These are phyloP conservation scores for Mactromeris polynyma DNA, from an alignment of 2,888 invertebrate species.

Conservation along the genomic window DNA sequence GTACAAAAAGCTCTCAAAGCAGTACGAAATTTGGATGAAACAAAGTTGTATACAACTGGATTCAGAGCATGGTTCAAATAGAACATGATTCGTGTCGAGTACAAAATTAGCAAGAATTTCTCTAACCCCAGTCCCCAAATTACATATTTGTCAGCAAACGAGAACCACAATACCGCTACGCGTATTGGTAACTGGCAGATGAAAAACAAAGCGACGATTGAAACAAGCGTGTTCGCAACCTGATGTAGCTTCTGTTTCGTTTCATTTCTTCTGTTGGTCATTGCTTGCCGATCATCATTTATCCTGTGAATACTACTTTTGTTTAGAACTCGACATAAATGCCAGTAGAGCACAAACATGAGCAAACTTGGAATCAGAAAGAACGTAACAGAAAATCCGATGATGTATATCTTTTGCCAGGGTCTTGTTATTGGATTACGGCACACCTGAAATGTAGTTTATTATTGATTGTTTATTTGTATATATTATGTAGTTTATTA, in stretches of 20 bases:
- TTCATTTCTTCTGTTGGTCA: slow-evolving; percentile 23
- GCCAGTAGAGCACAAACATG: slow-evolving; percentile 46
- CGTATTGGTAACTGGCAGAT: slow-evolving; percentile 74
- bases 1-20: slow-evolving; percentile 26
- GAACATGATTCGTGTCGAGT: slow-evolving; percentile 71
- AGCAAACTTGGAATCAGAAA: slow-evolving; percentile 51
- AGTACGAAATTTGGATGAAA: slow-evolving; percentile 64
- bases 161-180: slow-evolving; percentile 73
- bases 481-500: no score
- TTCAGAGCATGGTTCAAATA: slow-evolving; percentile 83
- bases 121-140: slow-evolving; percentile 71
- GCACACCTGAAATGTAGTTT: slow-evolving; percentile 50
- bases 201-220: slow-evolving; percentile 74
- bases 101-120: slow-evolving; percentile 68
- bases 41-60: slow-evolving; percentile 77
- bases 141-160: slow-evolving; percentile 61
- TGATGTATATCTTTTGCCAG: slow-evolving; percentile 47
- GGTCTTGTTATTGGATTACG: slow-evolving; percentile 41
- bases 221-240: slow-evolving; percentile 70
- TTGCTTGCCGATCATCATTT: not conserved
- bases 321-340: slow-evolving; percentile 44
- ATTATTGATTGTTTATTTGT: no score
- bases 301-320: slow-evolving; percentile 9
- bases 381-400: slow-evolving; percentile 37
- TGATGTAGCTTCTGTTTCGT: slow-evolving; percentile 48